Percentiles rank a stretch among this genome's conserved stretches.
Evolutionary conservation across 1,140 invertebrate species (phyloP).

Genomic region (Parapsyche elsis): DNA sequence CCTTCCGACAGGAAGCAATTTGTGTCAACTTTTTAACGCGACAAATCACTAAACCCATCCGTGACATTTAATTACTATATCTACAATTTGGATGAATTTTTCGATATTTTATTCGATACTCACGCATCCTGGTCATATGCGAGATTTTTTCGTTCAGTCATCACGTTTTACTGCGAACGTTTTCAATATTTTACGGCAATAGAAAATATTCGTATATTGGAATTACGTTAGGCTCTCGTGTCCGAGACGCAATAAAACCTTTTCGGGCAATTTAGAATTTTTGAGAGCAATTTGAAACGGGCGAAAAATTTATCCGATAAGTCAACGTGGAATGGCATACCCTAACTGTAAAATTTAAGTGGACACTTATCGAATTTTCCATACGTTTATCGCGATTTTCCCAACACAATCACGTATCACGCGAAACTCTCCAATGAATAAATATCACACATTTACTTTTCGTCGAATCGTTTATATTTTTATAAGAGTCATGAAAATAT

Average conservation of each 20-base stretch:
- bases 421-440: too few species aligned
- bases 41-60: not conserved
- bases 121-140: too few species aligned
- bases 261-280: slow-evolving; percentile 11
- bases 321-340: not conserved
- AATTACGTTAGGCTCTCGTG: not conserved
- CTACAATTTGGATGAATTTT: too few species aligned
- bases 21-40: not conserved
- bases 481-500: too few species aligned
- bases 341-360: not conserved
- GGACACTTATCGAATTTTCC: not conserved
- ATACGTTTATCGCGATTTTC: not conserved
- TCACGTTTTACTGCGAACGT: not conserved
- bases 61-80: not conserved
- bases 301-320: not conserved
- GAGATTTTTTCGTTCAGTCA: not conserved
- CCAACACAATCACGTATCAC: not conserved
- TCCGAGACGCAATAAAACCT: slow-evolving; percentile 17
- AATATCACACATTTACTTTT: too few species aligned
- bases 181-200: not conserved
- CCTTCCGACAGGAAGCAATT: slow-evolving; percentile 15
- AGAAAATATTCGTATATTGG: slow-evolving; percentile 21
- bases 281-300: not conserved
- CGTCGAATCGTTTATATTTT: too few species aligned
- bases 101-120: too few species aligned